A percentile compares a stretch with the other conserved stretches of the same genome.
Evolutionary conservation across 2,888 invertebrate genomes (phyloP).

Genomic region (Melinaea marsaeus): DNA sequence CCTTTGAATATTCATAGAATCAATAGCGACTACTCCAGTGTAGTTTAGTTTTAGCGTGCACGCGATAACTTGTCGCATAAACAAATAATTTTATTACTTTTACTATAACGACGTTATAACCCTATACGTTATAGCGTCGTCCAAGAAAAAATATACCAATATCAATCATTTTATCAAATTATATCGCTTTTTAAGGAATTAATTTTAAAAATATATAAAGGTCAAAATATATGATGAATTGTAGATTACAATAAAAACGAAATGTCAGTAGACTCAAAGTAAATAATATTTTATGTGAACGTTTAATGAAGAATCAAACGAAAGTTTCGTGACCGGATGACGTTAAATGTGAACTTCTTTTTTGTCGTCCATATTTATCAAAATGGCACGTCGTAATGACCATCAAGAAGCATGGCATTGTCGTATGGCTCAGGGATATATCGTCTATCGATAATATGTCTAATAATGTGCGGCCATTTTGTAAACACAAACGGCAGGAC

Average conservation of each 20-base stretch:
- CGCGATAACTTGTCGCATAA: slow-evolving; percentile 75
- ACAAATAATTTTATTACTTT: slow-evolving; percentile 74
- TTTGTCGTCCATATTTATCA: slow-evolving; percentile 45
- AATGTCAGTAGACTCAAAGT: slow-evolving; percentile 11
- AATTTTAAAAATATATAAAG: too few species aligned
- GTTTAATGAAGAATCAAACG: slow-evolving; percentile 47
- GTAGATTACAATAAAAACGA: slow-evolving; percentile 10
- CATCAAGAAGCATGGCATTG: slow-evolving; percentile 56
- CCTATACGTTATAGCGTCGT: slow-evolving; percentile 13
- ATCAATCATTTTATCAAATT: slow-evolving; percentile 2
- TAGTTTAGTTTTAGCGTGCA: slow-evolving; percentile 74
- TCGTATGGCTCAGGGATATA: slow-evolving; percentile 51
- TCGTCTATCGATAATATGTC: slow-evolving; percentile 39
- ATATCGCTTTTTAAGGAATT: not conserved
- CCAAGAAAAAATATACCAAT: slow-evolving; percentile 9
- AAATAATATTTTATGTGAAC: slow-evolving; percentile 15
- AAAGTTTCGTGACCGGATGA: slow-evolving; percentile 69
- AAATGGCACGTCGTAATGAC: slow-evolving; percentile 72
- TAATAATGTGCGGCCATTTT: slow-evolving; percentile 30
- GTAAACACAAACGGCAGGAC: slow-evolving; percentile 50
- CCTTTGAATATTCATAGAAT: slow-evolving; percentile 77
- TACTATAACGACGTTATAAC: slow-evolving; percentile 47
- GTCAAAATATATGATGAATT: not conserved
- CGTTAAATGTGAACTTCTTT: slow-evolving; percentile 66
- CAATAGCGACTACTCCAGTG: slow-evolving; percentile 70